phyloP scores from a whole-genome alignment of 2,113 vertebrate species.

The Hydrochoerus hydrochaeris region DNA sequence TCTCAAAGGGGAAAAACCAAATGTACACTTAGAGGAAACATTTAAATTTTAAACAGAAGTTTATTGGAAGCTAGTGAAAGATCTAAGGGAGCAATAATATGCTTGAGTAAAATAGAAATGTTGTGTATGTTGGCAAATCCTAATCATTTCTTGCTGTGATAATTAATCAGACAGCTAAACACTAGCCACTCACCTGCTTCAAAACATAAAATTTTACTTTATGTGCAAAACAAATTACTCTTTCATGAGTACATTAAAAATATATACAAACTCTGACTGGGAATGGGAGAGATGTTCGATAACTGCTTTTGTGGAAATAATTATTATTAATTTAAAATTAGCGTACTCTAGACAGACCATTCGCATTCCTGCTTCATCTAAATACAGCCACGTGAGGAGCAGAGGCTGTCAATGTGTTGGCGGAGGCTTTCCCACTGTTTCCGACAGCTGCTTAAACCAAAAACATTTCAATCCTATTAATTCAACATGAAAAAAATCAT shows the following conservation, averaged over 20 bases:
- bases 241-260: conserved; percentile 56
- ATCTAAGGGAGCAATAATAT: conserved; percentile 60
- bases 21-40: conserved; percentile 27
- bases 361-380: conserved; percentile 73
- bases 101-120: conserved; percentile 70
- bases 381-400: conserved; percentile 69
- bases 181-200: conserved; percentile 70
- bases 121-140: conserved; percentile 69
- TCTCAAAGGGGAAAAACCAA: conserved; percentile 21
- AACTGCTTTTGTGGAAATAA: conserved; percentile 81
- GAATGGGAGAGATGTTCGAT: conserved; percentile 59
- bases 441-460: conserved; percentile 84
- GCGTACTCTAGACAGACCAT: conserved; percentile 53
- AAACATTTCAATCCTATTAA: conserved; percentile 83
- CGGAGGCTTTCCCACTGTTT: conserved; percentile 76
- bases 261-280: conserved; percentile 18
- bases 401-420: conserved; percentile 68
- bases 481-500: conserved; percentile 81
- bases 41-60: conserved; percentile 66
- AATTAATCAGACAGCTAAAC: conserved; percentile 76
- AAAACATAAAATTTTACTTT: conserved; percentile 70
- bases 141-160: conserved; percentile 76
- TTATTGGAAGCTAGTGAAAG: not conserved
- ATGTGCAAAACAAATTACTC: conserved; percentile 57
- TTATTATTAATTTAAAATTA: conserved; percentile 80